A percentile compares a stretch with the other conserved stretches of the same genome.
Evolutionary conservation across 2,888 invertebrate species (phyloP).

Genomic region (Phortica okadai): DNA sequence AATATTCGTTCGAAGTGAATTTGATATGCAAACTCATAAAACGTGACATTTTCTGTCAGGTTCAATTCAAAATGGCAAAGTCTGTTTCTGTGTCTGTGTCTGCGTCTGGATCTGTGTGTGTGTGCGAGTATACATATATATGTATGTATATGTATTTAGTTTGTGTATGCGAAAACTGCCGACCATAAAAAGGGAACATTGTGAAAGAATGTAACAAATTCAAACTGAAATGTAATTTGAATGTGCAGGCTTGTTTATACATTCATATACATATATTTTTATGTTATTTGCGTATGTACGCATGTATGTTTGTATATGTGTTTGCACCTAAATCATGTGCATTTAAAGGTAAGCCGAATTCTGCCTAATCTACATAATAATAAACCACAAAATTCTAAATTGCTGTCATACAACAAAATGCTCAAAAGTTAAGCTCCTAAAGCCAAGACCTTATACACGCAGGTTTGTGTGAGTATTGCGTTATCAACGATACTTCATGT

Average conservation of each 20-base stretch:
- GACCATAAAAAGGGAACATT: conserved; percentile 18
- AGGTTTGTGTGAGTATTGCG: conserved; percentile 9
- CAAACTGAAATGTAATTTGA: conserved; percentile 64
- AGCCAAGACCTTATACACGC: no score
- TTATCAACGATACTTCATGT: conserved; percentile 39
- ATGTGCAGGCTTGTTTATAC: conserved; percentile 38
- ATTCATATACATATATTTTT: background rate
- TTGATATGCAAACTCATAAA: conserved; percentile 63
- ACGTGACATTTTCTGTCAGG: conserved; percentile 65
- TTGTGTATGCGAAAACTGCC: conserved; percentile 14
- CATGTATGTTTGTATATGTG: background rate
- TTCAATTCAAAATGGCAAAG: conserved; percentile 54
- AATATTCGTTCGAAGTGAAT: conserved; percentile 13
- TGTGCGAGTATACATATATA: conserved; percentile 26
- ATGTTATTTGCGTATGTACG: background rate
- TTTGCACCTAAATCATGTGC: conserved; percentile 39
- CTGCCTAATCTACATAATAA: conserved; percentile 68
- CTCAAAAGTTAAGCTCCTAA: conserved; percentile 17
- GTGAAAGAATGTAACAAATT: conserved; percentile 53
- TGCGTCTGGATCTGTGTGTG: conserved; percentile 7
- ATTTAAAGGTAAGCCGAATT: conserved; percentile 50
- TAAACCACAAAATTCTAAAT: conserved; percentile 60
- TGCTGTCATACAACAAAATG: conserved; percentile 39
- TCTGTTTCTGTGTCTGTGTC: background rate
- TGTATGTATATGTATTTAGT: conserved; percentile 1